Percentiles rank a stretch among this genome's conserved stretches.
Evolutionary conservation across 2,888 invertebrate genomes (phyloP).

Genomic region (Cyclophora punctaria): DNA sequence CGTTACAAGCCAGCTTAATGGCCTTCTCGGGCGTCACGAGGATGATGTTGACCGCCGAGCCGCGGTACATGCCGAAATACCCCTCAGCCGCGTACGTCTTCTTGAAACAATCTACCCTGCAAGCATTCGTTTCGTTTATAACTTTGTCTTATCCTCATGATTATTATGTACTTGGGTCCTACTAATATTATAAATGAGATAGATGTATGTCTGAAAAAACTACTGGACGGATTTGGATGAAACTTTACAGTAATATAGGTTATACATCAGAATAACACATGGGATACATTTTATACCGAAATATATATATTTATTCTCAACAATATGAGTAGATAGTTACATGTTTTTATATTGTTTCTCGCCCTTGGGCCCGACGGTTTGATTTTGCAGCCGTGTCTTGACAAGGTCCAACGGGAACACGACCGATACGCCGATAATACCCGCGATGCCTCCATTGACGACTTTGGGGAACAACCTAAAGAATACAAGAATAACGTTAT

Average conservation of each 20-base stretch:
- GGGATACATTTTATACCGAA: background rate
- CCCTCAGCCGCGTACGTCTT: conserved; percentile 96
- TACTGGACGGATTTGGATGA: no score
- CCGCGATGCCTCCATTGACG: conserved; percentile 98
- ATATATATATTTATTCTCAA: background rate
- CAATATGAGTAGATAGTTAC: conserved; percentile 76
- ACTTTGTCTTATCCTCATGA: no score
- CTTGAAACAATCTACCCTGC: conserved; percentile 95
- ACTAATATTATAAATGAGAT: no score
- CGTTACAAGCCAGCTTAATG: conserved; percentile 98
- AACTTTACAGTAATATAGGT: no score
- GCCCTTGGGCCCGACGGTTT: conserved; percentile 91
- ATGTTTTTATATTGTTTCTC: conserved; percentile 93
- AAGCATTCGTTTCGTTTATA: conserved; percentile 1
- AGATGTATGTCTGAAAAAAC: no score
- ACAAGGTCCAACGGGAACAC: conserved; percentile 98
- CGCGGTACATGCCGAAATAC: conserved; percentile 98
- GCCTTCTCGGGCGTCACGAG: conserved; percentile 99
- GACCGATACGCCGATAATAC: conserved; percentile 97
- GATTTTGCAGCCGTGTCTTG: conserved; percentile 98
- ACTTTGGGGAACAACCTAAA: conserved; percentile 92
- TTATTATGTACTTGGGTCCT: no score
- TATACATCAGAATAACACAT: no score
- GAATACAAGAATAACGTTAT: no score
- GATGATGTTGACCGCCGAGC: conserved; percentile 97